Conservation (phyloP, 2,888 invertebrate genomes). For the Cistogaster globosa region DNA sequence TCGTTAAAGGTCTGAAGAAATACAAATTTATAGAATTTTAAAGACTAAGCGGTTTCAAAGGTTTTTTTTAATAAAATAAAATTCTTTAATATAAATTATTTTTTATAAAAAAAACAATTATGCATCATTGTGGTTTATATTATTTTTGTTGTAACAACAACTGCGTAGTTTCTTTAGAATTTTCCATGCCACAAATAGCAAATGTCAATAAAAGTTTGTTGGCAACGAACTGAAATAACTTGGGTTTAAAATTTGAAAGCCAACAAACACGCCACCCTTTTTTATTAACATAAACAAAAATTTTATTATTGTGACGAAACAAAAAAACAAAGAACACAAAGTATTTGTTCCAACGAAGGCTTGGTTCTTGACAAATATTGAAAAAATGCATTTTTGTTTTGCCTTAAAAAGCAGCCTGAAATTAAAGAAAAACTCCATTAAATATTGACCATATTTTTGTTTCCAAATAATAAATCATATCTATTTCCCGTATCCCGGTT, state of each 20-base stretch:
- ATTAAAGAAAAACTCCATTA: background rate
- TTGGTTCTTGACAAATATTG: slow-evolving; percentile 41
- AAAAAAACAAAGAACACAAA: background rate
- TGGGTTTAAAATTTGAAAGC: background rate
- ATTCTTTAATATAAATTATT: too few relatives aligned
- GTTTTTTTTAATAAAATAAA: too few relatives aligned
- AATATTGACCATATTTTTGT: slow-evolving; percentile 26
- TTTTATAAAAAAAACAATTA: too few relatives aligned
- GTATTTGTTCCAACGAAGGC: background rate
- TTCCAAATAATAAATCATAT: background rate
- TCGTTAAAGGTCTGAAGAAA: too few relatives aligned
- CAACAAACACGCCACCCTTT: background rate
- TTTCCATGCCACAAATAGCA: too few relatives aligned
- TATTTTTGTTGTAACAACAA: too few relatives aligned
- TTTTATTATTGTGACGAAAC: background rate
- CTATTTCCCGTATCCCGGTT: background rate
- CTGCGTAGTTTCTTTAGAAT: too few relatives aligned
- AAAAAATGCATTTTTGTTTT: background rate
- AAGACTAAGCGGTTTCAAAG: too few relatives aligned
- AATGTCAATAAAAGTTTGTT: too few relatives aligned
- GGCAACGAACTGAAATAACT: too few relatives aligned
- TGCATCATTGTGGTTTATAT: too few relatives aligned
- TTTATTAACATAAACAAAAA: background rate
- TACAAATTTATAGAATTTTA: too few relatives aligned
- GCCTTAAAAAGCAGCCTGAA: background rate